These are phyloP conservation scores for Panopea generosa DNA, from an alignment of 2,888 invertebrate genomes.

Conservation along the genomic window DNA sequence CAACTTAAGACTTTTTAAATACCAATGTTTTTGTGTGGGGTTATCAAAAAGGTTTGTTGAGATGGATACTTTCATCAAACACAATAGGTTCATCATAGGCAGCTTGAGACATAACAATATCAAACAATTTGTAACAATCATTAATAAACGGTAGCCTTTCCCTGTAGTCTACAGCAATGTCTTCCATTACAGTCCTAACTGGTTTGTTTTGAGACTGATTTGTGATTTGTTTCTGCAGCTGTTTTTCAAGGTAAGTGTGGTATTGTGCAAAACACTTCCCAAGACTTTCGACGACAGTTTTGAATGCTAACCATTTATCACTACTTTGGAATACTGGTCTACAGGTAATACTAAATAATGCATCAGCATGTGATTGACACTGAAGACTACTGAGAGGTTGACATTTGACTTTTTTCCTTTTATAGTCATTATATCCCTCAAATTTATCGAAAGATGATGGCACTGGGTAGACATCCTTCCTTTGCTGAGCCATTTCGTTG, in stretches of 20 bases:
- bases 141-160: slow-evolving; percentile 1
- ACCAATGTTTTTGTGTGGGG: slow-evolving; percentile 25
- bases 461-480: slow-evolving; percentile 8
- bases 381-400: background rate
- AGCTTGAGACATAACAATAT: background rate
- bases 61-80: slow-evolving; percentile 33
- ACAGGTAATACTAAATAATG: slow-evolving; percentile 4
- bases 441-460: slow-evolving; percentile 15
- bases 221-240: background rate
- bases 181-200: background rate
- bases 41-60: slow-evolving; percentile 27
- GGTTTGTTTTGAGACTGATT: background rate
- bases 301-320: slow-evolving; percentile 3
- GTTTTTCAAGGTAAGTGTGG: slow-evolving; percentile 4
- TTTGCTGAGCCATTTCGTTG: slow-evolving; percentile 12
- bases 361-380: slow-evolving; percentile 18
- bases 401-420: slow-evolving; percentile 15
- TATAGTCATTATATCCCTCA: slow-evolving; percentile 16
- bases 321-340: slow-evolving; percentile 12
- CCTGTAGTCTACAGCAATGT: slow-evolving; percentile 3
- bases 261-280: slow-evolving; percentile 12
- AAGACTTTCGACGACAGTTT: slow-evolving; percentile 3
- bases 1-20: slow-evolving; percentile 15
- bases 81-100: background rate
- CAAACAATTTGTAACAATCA: background rate